Conservation (phyloP, 2,888 invertebrate species). For the Apodemia zela region DNA sequence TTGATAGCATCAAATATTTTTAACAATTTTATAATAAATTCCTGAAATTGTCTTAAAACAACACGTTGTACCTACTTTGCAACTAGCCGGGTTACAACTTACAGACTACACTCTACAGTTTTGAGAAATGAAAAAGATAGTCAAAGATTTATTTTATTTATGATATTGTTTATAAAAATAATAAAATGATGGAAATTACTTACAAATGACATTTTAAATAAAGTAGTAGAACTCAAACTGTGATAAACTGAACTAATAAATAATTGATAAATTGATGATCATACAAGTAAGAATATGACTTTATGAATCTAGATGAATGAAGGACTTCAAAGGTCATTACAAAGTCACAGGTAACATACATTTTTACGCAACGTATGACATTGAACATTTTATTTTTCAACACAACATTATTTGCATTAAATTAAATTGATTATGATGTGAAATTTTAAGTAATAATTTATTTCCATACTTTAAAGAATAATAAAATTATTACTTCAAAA, state of each 20-base stretch:
- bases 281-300: neutral
- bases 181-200: neutral
- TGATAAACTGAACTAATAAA: neutral
- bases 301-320: conserved; percentile 9
- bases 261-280: neutral
- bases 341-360: conserved; percentile 2
- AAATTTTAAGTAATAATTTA: neutral
- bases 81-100: too few relatives aligned
- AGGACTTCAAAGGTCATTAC: conserved; percentile 9
- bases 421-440: neutral
- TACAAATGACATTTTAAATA: conserved; percentile 11
- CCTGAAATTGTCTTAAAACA: too few relatives aligned
- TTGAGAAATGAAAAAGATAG: too few relatives aligned
- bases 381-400: neutral
- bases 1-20: too few relatives aligned
- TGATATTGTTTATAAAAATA: neutral
- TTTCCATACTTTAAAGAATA: neutral
- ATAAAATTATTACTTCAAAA: neutral
- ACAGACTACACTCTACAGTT: too few relatives aligned
- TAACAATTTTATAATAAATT: too few relatives aligned
- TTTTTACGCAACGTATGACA: neutral
- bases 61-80: too few relatives aligned
- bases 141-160: too few relatives aligned
- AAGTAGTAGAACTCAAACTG: conserved; percentile 5
- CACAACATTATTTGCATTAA: neutral